Evolutionary conservation across 2,888 invertebrate species (phyloP), one percentile per base, ranked within the genome.

Genomic region (Ernsta delagoae): DNA sequence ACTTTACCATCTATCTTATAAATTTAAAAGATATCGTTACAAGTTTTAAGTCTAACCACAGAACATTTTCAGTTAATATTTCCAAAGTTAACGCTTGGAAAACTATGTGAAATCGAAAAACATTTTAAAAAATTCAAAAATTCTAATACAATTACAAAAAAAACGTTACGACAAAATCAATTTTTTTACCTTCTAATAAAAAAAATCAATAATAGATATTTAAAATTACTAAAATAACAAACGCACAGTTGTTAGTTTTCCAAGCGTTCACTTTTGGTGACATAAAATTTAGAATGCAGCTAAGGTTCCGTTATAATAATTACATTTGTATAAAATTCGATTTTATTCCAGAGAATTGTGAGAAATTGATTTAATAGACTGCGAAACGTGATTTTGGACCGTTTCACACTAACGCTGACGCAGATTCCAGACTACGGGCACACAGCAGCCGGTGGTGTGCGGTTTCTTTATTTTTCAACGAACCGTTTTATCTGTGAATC

Each of bases 361-460:
- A 76, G 72, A 77, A 80, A 81, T 78, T 79, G 82, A 82, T 85
- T 83, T 83, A 81, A 83, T 79, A 79, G 78, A 79, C 80, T 75
- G 80, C 79, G 82, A 81, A 81, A 83, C 82, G 84, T 83, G 84
- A 82, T 84, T 72, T 73, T 71, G 67, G 72, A 71, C 73, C 74
- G 73, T 71, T 73, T 74, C 75, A 72, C 59, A 65, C 59, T 57
- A 73, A 70, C 57, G 73, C 71, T 72, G 73, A 74, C 72, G 63
- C 64, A 66, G 65, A 68, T 66, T 57, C 66, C 59, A 62, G 62
- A 57, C 43, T 43, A 43, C 34, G 24, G 9, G 45, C 34, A 11
- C 12, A 24, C 41, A 24, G 57, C 43, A 48, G 54, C 54, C 56
- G 39, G 62, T 43, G 39, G 62, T 59, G 68, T 68, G 68, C 68